Percentiles rank a stretch among this genome's conserved stretches.
These are phyloP conservation scores for Eurytoma californica DNA, from an alignment of 2,888 invertebrate species.

Conservation along the genomic window DNA sequence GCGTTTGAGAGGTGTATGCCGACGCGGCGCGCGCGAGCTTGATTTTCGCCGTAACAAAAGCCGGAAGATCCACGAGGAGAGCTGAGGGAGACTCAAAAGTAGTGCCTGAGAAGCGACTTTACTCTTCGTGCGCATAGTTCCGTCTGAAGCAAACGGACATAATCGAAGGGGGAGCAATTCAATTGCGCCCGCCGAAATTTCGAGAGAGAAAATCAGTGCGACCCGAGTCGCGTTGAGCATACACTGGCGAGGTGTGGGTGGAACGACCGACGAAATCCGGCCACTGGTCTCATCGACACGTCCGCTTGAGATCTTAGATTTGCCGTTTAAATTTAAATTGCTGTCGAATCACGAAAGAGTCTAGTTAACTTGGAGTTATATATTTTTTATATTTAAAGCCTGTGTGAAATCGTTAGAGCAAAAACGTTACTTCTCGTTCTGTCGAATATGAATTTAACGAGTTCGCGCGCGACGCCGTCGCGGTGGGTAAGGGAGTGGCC, in stretches of 20 bases:
- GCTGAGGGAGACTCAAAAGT: constrained; percentile 46
- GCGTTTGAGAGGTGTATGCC: constrained; percentile 31
- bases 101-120: constrained; percentile 53
- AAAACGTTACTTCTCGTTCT: no score
- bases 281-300: background rate
- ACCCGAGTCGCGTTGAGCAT: constrained; percentile 41
- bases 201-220: background rate
- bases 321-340: no score
- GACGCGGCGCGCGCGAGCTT: constrained; percentile 42
- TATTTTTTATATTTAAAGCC: constrained; percentile 49
- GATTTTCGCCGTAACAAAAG: constrained; percentile 25
- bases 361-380: constrained; percentile 41
- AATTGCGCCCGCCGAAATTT: constrained; percentile 28
- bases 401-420: no score
- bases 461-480: no score
- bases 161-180: constrained; percentile 31
- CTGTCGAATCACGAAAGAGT: background rate
- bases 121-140: constrained; percentile 39
- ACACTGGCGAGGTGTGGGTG: constrained; percentile 24
- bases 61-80: background rate
- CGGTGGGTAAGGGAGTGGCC: background rate
- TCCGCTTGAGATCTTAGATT: background rate
- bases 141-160: constrained; percentile 11
- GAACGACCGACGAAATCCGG: constrained; percentile 43
- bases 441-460: no score